Evolutionary conservation across 2,113 vertebrate species (phyloP), one percentile per base, ranked within the genome.

Genomic region (Pygoscelis adeliae): DNA sequence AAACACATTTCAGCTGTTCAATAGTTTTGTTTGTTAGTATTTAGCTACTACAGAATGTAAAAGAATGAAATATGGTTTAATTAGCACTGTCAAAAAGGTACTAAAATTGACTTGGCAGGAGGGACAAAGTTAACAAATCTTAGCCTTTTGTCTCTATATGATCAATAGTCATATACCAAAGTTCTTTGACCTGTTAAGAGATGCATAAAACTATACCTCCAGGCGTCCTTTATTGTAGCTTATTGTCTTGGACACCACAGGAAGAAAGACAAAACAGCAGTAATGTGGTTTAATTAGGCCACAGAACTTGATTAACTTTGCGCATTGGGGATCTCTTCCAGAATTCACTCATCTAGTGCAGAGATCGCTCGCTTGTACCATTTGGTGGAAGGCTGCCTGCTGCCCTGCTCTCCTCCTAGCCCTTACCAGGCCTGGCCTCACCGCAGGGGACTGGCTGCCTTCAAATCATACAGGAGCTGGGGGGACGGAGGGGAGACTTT

Each of bases 51-150:
- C 30, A n/a, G 15, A 65, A 70, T 18, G 38, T 32, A 62, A 87
- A 95, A 66, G 25, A 89, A 78, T 66, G 86, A 73, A 83, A 66
- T 58, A 63, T 2, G 5, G 27, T 78, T 91, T 87, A 95, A 96
- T 83, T 77, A 90, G 17, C 55, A 32, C 47, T 70, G 55, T 62
- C 91, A 70, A 80, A 86, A 21, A 66, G n/a, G 80, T 58, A 87
- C 36, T 73, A 90, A 93, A 92, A 83, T 65, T 47, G 61, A 83
- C 25, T 58, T 89, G 26, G 58, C 46, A 87, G 67, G 63, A 81
- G 47, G 36, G 50, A 53, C 29, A 42, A 87, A 90, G 83, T 89
- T 62, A 96, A 97, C 59, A 81, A 87, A 89, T 89, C 86, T 73
- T 50, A 50, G 36, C 46, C 59, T 89, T 94, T 91, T 89, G 34